Percentiles rank a stretch among this genome's conserved stretches.
phyloP scores from a whole-genome alignment of 2,113 vertebrate genomes.

The zebrafish (Danio rerio) region GRCz12tu NC_133181.1:52466001-52466500 shows the following conservation, averaged over 20 bases:
- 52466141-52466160: neutral
- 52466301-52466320: conserved; percentile 28
- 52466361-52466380: conserved; percentile 15
- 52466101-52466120: neutral
- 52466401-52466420: neutral
- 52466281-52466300: conserved; percentile 21
- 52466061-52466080: conserved; percentile 10
- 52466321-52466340: conserved; percentile 50
- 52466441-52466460: too few species aligned
- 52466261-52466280: conserved; percentile 30
- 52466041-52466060: conserved; percentile 27
- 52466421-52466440: too few species aligned
- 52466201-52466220: neutral
- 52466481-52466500: too few species aligned
- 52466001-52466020: conserved; percentile 33
- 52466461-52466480: too few species aligned
- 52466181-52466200: neutral
- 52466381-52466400: conserved; percentile 19
- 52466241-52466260: conserved; percentile 9
- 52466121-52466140: neutral
- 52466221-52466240: conserved; percentile 20
- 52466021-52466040: conserved; percentile 9
- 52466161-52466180: neutral
- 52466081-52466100: conserved; percentile 31
- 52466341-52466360: conserved; percentile 28